Evolutionary conservation across 2,888 invertebrate species (phyloP).

Genomic region (Acanthosepion lycidas): DNA sequence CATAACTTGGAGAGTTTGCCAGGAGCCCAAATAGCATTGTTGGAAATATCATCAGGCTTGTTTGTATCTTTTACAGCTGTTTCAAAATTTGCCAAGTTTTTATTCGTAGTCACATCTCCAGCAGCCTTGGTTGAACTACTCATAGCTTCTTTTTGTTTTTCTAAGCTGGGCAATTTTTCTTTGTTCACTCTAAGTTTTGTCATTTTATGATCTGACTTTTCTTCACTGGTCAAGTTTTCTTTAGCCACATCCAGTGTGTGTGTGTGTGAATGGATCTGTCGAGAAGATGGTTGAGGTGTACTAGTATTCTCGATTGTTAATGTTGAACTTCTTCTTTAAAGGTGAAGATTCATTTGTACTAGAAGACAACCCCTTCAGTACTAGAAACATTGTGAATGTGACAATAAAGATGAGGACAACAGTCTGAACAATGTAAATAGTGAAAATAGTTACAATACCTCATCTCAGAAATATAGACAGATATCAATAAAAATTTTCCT

Average conservation of each 20-base stretch:
- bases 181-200: constrained; percentile 33
- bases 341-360: background rate
- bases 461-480: too few relatives aligned
- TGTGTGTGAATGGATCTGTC: background rate
- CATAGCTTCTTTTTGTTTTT: constrained; percentile 10
- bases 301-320: background rate
- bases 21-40: background rate
- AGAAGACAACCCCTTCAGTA: background rate
- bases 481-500: too few relatives aligned
- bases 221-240: background rate
- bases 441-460: too few relatives aligned
- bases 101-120: constrained; percentile 33
- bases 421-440: too few relatives aligned
- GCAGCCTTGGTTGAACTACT: background rate
- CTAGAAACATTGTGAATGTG: background rate
- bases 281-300: background rate
- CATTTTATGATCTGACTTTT: background rate
- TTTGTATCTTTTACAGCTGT: background rate
- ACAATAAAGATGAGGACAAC: too few relatives aligned
- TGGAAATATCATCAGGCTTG: constrained; percentile 36
- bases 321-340: background rate
- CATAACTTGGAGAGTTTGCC: constrained; percentile 45
- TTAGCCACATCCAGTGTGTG: background rate
- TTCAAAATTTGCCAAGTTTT: background rate
- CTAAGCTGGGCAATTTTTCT: background rate